A percentile compares a stretch with the other conserved stretches of the same genome.
Conservation (phyloP, 1,140 invertebrate genomes). For the Tenebrio molitor region DNA sequence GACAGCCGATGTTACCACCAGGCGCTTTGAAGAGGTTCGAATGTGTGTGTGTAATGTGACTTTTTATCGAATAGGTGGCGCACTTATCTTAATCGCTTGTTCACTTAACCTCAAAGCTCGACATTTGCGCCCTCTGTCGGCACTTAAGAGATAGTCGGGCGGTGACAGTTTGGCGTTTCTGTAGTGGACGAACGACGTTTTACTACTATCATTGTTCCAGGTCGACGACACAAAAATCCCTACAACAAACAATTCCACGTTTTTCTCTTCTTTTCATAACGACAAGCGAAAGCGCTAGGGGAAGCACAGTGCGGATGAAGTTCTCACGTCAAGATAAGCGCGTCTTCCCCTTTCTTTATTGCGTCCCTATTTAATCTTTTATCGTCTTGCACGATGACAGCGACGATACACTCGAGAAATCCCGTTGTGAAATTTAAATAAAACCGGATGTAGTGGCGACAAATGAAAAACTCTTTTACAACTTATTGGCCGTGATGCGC, state of each 20-base stretch:
- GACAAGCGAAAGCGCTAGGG: too few species aligned
- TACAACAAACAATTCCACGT: too few species aligned
- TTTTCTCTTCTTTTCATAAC: too few species aligned
- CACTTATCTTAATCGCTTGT: constrained; percentile 41
- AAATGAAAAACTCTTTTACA: not conserved
- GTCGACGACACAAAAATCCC: too few species aligned
- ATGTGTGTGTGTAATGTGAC: constrained; percentile 8
- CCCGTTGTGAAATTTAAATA: too few species aligned
- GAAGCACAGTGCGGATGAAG: not conserved
- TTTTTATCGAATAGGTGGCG: constrained; percentile 13
- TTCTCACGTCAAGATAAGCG: not conserved
- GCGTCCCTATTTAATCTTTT: not conserved
- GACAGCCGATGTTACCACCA: constrained; percentile 8
- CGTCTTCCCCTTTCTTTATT: too few species aligned
- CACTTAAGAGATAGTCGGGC: too few species aligned
- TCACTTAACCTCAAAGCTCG: constrained; percentile 30
- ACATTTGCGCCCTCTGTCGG: too few species aligned
- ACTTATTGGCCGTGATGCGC: not conserved
- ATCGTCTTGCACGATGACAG: too few species aligned
- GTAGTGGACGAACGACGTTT: constrained; percentile 4
- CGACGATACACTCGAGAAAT: too few species aligned
- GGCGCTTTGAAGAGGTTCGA: constrained; percentile 37
- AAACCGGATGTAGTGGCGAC: too few species aligned
- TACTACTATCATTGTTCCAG: not conserved
- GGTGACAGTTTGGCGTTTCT: not conserved